Evolutionary conservation across 2,113 vertebrate genomes (phyloP), one percentile per base, ranked within the genome.

Genomic region (Neolamprologus brichardi): DNA sequence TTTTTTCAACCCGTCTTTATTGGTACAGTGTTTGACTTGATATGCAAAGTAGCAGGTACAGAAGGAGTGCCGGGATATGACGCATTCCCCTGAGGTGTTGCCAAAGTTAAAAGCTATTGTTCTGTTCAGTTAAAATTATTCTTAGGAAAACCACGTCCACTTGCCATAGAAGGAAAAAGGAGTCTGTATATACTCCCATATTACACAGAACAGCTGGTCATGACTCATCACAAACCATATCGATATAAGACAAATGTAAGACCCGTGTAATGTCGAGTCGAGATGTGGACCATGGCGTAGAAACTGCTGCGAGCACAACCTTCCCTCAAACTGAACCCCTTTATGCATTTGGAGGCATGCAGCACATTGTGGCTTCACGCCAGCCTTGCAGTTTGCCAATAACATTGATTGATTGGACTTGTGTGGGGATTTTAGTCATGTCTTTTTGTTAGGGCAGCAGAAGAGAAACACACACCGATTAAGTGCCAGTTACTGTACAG

Each of bases 311-410:
- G 18, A 84, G 54, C 10, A 6, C 37, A 85, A 83, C 25, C 81
- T 53, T 44, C 84, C 86, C 82, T 85, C 54, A 84, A 77, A 84
- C 67, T 84, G 84, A 90, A 83, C 82, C 91, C 52, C 87, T 87
- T 86, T 34, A 14, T 90, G 80, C 82, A 88, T 91, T 87, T 82
- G 64, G 51, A 91, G 84, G 82, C 89, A 87, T 30, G 37, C 85
- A 62, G 86, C 52, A 64, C 83, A 51, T 53, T 8, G 37, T 89
- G 94, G 93, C 88, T 41, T 28, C 6, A 4, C 67, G 90, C 91
- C 95, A 93, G 80, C 78, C 18, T 64, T 84, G 67, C 87, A 88
- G 87, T 91, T 89, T 79, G 82, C 90, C 89, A 91, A 56, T 90
- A 90, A 84, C 34, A 72, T 18, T 89, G 87, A 94, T 77, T 85